Evolutionary conservation across 2,888 invertebrate genomes (phyloP), one percentile per base, ranked within the genome.

Genomic region (Pyrochroa serraticornis): DNA sequence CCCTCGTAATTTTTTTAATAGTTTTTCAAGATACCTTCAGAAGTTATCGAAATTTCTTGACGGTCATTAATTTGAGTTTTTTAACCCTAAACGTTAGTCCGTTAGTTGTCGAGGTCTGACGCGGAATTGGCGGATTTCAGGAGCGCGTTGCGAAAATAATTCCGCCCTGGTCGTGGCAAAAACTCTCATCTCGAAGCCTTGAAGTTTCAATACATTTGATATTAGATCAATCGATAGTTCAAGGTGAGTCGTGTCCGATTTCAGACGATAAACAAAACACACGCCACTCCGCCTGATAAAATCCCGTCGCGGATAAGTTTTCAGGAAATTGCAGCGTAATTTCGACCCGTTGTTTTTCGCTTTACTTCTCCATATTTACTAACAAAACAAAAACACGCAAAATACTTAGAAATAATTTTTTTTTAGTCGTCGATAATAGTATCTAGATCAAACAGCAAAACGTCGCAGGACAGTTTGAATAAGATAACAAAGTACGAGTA

Each of bases 171-270:
- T 42, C 42, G 31, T 42, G 10, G n/a, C 22, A n/a, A 22, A 3
- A 41, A 6, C 22, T 41, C 31, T 41, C 31, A 13, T 41, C 7
- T 22, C 36, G 10, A 35, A 55, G 5, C 58, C 58, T 58, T 58
- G 58, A 51, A 45, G 49, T 56, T 22, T 22, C 22, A 22, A 22
- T 22, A 22, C 22, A 55, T 50, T 50, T 50, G 50, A 50, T 56
- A 57, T 44, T 22, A 44, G 58, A 58, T 52, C 51, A 63, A 58
- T 58, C 50, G 58, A 63, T 63, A 63, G 63, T 63, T 63, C 60
- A 63, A 63, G 63, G 63, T 49, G 43, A 60, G 41, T 37, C 35
- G 34, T 56, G 44, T 56, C 45, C 33, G 33, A 34, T 56, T 56
- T 46, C 50, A 44, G 34, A 22, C 50, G 31, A 34, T 35, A 50